Evolutionary conservation across 2,113 vertebrate species (phyloP).

Genomic region (Mionectes macconnelli): DNA sequence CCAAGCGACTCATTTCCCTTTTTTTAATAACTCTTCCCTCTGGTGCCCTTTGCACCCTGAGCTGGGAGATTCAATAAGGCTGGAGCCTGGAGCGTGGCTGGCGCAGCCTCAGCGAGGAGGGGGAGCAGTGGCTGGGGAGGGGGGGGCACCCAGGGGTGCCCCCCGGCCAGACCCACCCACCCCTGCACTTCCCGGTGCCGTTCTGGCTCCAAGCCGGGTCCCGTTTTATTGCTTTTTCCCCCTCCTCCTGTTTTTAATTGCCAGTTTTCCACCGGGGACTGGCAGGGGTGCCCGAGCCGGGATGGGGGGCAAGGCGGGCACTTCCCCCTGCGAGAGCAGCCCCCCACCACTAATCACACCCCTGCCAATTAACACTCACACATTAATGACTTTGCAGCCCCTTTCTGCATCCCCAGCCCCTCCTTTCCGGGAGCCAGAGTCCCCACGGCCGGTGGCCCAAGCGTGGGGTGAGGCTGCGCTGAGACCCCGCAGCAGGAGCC

Average conservation of each 20-base stretch:
- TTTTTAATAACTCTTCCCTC: conserved; percentile 69
- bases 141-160: background rate
- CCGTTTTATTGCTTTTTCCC: background rate
- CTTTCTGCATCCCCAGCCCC: background rate
- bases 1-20: conserved; percentile 73
- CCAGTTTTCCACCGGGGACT: background rate
- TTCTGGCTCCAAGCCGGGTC: background rate
- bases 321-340: background rate
- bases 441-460: background rate
- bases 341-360: background rate
- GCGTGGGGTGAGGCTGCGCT: accelerated
- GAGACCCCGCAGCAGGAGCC: background rate
- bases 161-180: background rate
- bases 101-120: background rate
- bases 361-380: background rate
- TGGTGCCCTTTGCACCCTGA: conserved; percentile 66
- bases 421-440: background rate
- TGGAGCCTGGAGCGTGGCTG: conserved; percentile 37
- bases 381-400: background rate
- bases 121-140: background rate
- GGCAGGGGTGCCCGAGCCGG: background rate
- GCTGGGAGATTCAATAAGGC: conserved; percentile 69
- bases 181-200: background rate
- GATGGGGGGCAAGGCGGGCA: accelerated
- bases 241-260: background rate